Conservation (phyloP, 2,113 vertebrate species). For the Fukomys damarensis region DNA sequence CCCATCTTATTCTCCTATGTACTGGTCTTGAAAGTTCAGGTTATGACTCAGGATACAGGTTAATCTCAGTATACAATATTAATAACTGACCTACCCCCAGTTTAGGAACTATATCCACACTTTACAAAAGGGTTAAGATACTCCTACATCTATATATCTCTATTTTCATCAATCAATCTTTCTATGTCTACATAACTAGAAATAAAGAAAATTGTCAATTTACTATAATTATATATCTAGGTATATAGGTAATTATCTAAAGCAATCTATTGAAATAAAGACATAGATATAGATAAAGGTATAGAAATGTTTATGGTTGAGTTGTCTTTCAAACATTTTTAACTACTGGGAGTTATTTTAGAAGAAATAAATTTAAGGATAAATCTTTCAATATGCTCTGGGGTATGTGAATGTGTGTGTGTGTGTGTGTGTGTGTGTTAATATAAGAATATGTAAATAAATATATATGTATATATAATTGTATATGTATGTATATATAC, state of each 20-base stretch:
- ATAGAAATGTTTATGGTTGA: neutral
- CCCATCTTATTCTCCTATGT: neutral
- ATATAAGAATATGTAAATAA: too few species aligned
- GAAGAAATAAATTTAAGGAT: neutral
- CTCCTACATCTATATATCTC: neutral
- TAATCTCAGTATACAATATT: neutral
- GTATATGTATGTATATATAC: too few species aligned
- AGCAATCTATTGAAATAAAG: neutral
- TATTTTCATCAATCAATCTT: neutral
- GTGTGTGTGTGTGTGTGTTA: too few species aligned
- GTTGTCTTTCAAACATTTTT: neutral
- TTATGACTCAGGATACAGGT: too few species aligned
- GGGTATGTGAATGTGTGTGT: neutral
- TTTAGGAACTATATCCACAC: neutral
- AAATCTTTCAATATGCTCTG: neutral
- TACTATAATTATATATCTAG: neutral
- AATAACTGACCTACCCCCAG: accelerated
- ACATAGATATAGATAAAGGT: neutral
- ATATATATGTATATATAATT: too few species aligned
- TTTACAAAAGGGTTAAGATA: neutral
- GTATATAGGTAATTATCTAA: neutral
- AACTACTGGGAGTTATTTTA: neutral
- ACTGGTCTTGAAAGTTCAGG: neutral
- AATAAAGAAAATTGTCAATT: neutral
- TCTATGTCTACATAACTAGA: neutral